Evolutionary conservation across 30 jellyfish, hydroid and myxozoan species (phyloP).

Genomic region (Turritopsis dohrnii): DNA sequence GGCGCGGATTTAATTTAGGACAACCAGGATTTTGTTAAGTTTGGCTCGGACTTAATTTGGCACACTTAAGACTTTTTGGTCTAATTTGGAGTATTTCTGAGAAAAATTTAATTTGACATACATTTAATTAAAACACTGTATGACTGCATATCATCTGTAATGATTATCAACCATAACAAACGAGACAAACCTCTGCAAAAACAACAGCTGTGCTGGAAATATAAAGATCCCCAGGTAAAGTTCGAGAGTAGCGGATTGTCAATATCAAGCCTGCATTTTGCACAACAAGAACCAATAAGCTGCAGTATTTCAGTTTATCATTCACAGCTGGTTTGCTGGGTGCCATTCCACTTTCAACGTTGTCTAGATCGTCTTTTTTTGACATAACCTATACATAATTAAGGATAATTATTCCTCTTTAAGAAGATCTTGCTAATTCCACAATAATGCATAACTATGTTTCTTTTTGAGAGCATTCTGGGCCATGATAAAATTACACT

Average conservation of each 20-base stretch:
- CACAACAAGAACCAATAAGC: slow-evolving; percentile 64
- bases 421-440: background rate
- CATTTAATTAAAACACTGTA: too few relatives aligned
- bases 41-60: too few relatives aligned
- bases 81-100: too few relatives aligned
- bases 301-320: slow-evolving; percentile 49
- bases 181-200: slow-evolving; percentile 71
- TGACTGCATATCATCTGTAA: too few relatives aligned
- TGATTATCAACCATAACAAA: background rate
- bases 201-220: slow-evolving; percentile 89
- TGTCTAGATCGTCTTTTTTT: background rate
- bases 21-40: too few relatives aligned
- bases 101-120: too few relatives aligned
- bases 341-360: slow-evolving; percentile 1
- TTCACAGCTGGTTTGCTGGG: background rate
- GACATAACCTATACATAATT: slow-evolving; percentile 1
- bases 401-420: too few relatives aligned
- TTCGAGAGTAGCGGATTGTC: slow-evolving; percentile 71
- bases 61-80: too few relatives aligned
- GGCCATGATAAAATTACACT: too few relatives aligned
- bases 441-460: too few relatives aligned
- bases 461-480: too few relatives aligned
- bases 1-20: too few relatives aligned
- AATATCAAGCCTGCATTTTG: slow-evolving; percentile 89
- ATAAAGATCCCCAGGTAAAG: slow-evolving; percentile 72